phyloP scores from a whole-genome alignment of 2,888 invertebrate genomes.

The Machimus atricapillus region DNA sequence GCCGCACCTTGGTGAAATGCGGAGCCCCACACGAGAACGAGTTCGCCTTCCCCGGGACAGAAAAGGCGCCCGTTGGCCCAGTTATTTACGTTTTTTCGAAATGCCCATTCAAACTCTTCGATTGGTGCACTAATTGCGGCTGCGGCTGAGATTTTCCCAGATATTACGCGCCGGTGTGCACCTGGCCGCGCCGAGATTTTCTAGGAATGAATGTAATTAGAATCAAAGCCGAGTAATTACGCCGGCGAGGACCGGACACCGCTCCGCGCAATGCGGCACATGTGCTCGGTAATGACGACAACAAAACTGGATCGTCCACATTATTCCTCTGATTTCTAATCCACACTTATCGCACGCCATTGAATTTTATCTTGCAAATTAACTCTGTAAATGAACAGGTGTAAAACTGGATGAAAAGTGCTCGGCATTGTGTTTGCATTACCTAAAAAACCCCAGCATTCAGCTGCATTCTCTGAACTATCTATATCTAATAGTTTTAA shows the following conservation, averaged over 20 bases:
- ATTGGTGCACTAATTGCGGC: constrained; percentile 19
- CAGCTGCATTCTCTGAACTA: neutral
- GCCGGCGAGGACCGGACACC: neutral
- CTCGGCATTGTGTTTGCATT: neutral
- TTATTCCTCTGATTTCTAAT: constrained; percentile 18
- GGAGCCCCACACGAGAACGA: neutral
- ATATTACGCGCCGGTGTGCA: neutral
- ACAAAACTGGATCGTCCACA: constrained; percentile 23
- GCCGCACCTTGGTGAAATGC: neutral
- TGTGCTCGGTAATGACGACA: neutral
- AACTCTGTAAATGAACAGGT: constrained; percentile 9
- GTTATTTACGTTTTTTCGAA: neutral
- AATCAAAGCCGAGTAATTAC: neutral
- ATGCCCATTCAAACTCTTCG: neutral
- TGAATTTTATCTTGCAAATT: constrained; percentile 20
- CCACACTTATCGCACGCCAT: constrained; percentile 22
- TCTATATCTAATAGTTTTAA: neutral
- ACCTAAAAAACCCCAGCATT: neutral
- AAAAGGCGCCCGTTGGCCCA: neutral
- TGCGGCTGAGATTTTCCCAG: neutral
- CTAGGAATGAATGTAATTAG: neutral
- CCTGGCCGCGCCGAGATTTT: neutral
- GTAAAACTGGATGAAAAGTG: constrained; percentile 32
- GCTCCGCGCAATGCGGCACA: neutral
- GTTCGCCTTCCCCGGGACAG: neutral